These are phyloP conservation scores for Bubo blakistoni DNA, from an alignment of 2,113 vertebrate species.

Conservation along the genomic window DNA sequence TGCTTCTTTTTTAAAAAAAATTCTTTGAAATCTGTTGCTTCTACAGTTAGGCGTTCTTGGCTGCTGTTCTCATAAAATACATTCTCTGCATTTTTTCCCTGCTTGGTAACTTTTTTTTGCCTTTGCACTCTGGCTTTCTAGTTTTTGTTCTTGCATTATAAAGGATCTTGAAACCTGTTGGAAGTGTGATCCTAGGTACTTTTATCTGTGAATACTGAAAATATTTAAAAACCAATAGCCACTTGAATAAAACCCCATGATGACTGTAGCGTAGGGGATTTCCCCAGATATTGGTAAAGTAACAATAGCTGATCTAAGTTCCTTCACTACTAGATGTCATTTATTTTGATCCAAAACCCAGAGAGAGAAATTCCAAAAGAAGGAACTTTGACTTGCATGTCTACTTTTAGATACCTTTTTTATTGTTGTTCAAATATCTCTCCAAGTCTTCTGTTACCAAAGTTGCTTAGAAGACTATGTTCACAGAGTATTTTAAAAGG, in stretches of 20 bases:
- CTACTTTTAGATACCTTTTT: background rate
- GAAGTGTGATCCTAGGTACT: background rate
- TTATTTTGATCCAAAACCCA: background rate
- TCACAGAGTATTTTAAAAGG: background rate
- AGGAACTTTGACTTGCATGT: background rate
- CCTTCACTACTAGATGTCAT: background rate
- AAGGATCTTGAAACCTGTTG: background rate
- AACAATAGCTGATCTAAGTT: background rate
- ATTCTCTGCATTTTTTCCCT: slow-evolving; percentile 53
- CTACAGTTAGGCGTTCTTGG: slow-evolving; percentile 58
- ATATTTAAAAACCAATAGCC: background rate
- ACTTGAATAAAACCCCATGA: background rate
- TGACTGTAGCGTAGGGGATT: background rate
- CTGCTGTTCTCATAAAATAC: slow-evolving; percentile 68
- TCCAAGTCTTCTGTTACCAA: background rate
- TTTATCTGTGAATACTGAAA: background rate
- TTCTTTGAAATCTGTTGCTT: slow-evolving; percentile 54
- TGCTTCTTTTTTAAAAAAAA: slow-evolving; percentile 56
- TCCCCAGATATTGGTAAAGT: background rate
- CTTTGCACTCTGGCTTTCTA: slow-evolving; percentile 42
- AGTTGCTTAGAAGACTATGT: background rate
- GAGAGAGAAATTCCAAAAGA: background rate
- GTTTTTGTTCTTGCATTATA: slow-evolving; percentile 9
- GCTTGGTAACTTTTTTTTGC: slow-evolving; percentile 48
- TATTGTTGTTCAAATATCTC: background rate